A percentile compares a stretch with the other conserved stretches of the same genome.
Evolutionary conservation across 2,797 vertebrate species (phyloP).

Genomic region (Chelon auratus): DNA sequence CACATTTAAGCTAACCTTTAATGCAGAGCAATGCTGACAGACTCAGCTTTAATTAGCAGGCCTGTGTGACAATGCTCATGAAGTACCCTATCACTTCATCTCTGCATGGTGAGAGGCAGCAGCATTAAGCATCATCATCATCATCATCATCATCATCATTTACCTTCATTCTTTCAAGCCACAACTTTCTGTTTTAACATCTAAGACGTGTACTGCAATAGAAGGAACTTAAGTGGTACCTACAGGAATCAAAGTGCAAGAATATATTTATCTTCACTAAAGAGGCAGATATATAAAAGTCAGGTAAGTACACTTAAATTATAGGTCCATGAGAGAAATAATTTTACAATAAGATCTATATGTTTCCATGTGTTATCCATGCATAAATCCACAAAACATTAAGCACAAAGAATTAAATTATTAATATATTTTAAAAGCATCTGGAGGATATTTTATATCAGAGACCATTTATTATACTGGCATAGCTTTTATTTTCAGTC

Average conservation of each 20-base stretch:
- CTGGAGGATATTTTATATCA: not conserved
- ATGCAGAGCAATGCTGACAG: constrained; percentile 2
- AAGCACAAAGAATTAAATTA: not conserved
- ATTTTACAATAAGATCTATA: not conserved
- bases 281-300: constrained; percentile 24
- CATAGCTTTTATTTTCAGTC: not conserved
- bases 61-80: not conserved
- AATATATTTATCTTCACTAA: constrained; percentile 1
- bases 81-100: constrained; percentile 3
- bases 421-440: not conserved
- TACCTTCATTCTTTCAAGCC: not conserved
- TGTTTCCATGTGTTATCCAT: not conserved
- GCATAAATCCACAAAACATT: not conserved
- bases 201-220: constrained; percentile 20
- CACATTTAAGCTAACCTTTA: not conserved
- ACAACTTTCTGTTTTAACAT: not conserved
- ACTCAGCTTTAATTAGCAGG: constrained; percentile 11
- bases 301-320: constrained; percentile 66
- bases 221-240: constrained; percentile 4
- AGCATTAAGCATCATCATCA: not conserved
- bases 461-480: not conserved
- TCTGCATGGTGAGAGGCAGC: constrained; percentile 3
- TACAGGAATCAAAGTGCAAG: constrained; percentile 25
- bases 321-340: constrained; percentile 2
- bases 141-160: not conserved